Evolutionary conservation across 2,797 vertebrate genomes (phyloP).

Genomic region (Argya squamiceps): DNA sequence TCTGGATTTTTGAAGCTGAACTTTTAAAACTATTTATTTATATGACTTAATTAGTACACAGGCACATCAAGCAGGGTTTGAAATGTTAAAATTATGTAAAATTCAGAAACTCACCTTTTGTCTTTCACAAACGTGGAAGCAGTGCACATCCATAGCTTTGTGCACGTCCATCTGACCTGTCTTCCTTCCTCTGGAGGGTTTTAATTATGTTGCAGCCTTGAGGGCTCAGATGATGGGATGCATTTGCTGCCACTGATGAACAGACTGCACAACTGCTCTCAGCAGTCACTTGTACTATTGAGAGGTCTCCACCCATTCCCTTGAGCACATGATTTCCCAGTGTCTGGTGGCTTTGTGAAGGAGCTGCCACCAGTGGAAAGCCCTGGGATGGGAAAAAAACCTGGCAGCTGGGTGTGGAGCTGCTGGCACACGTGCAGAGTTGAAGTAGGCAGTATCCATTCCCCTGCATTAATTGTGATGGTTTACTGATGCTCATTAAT

Average conservation of each 20-base stretch:
- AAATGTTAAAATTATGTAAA: not conserved
- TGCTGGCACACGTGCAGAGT: not conserved
- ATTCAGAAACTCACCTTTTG: not conserved
- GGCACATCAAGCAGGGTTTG: not conserved
- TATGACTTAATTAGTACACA: not conserved
- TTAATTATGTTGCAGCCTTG: not conserved
- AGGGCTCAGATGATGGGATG: not conserved
- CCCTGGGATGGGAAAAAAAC: not conserved
- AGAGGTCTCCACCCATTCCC: not conserved
- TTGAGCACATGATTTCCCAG: not conserved
- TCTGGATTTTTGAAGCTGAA: not conserved
- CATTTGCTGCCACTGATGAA: not conserved
- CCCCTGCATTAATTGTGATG: not conserved
- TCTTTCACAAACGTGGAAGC: not conserved
- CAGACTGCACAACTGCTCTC: not conserved
- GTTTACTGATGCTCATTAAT: slow-evolving; percentile 3
- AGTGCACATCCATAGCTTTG: not conserved
- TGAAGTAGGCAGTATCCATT: not conserved
- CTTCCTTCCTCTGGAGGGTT: not conserved
- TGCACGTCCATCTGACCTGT: not conserved
- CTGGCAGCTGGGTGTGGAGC: not conserved
- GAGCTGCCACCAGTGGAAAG: not conserved
- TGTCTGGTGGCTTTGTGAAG: not conserved
- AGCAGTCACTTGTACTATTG: not conserved
- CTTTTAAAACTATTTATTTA: not conserved